Conservation (phyloP, 2,888 invertebrate genomes). For the Diplazon laetatorius region DNA sequence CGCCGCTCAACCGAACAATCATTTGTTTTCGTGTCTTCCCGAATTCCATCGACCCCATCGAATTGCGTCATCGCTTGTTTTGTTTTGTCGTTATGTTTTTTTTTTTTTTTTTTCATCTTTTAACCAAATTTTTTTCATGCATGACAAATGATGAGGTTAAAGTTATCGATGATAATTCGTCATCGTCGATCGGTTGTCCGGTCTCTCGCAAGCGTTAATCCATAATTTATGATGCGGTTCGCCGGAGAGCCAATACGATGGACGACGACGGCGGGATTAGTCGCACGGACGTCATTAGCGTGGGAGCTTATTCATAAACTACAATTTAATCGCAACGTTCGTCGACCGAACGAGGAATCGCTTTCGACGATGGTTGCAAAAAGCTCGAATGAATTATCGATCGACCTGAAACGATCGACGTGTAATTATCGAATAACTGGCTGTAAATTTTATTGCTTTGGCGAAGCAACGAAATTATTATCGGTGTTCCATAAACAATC, state of each 20-base stretch:
- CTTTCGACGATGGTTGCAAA: neutral
- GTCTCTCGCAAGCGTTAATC: slow-evolving; percentile 52
- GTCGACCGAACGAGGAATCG: neutral
- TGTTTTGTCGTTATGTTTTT: too few relatives aligned
- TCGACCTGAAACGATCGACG: neutral
- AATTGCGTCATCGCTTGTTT: slow-evolving; percentile 15
- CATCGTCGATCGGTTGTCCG: slow-evolving; percentile 52
- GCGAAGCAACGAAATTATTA: too few relatives aligned
- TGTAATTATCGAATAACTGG: neutral
- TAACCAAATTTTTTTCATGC: slow-evolving; percentile 16
- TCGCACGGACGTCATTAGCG: slow-evolving; percentile 47
- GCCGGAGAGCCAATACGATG: slow-evolving; percentile 41
- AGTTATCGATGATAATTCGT: slow-evolving; percentile 64
- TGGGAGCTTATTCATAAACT: slow-evolving; percentile 26
- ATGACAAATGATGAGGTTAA: slow-evolving; percentile 62
- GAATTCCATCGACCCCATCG: slow-evolving; percentile 47
- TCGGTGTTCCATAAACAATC: neutral
- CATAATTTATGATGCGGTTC: slow-evolving; percentile 54
- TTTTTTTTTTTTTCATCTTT: slow-evolving; percentile 17
- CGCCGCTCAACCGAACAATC: slow-evolving; percentile 53
- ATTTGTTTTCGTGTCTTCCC: slow-evolving; percentile 58
- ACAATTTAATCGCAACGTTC: neutral
- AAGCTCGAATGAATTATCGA: neutral
- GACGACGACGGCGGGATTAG: slow-evolving; percentile 46
- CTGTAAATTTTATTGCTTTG: too few relatives aligned